Base-by-base conservation (phyloP, 2,888 invertebrate genomes). In the Malthinus flaveolus region DNA sequence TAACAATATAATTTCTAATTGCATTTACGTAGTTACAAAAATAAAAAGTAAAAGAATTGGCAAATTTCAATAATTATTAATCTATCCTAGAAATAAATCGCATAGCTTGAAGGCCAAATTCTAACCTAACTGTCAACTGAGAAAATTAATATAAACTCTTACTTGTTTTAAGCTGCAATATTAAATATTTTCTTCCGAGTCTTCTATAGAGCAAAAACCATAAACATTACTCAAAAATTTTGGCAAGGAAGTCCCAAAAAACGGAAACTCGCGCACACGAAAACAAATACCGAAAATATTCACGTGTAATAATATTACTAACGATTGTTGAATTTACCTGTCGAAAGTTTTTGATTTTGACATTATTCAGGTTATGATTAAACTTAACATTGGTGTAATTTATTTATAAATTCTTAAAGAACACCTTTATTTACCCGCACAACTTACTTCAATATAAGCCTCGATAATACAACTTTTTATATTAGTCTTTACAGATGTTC, bases 41-140 rank as follows among this genome's bases (percentile, higher is more conserved):
- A 53, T 44, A 59, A 61, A 64, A 61, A 66, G 59, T 56, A 62
- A 63, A 63, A 65, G 66, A 68, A 68, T 68, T 66, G 65, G 56
- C 56, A 62, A 54, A 63, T 61, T 59, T 59, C 64, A 59, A 56
- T 59, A 23, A 23, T 23, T 23, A 23, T 3, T 66, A 42, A 42
- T 42, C 39, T 13, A 23, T 65, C 65, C 64, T 23, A 67, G 61
- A 64, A 62, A 48, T 60, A 56, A 47, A 59, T 46, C 46, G 36
- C 32, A 49, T 50, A 46, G 49, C 15, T 45, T 51, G 56, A 51
- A 60, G 52, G 51, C 60, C 56, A 60, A 52, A 35, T 60, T 35
- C 60, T 60, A 60, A 60, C 60, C 60, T 60, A 60, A 60, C 60
- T 60, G 60, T 60, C 60, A 56, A 49, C n/a, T 32, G 36, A 31